phyloP scores from a whole-genome alignment of 2,888 invertebrate genomes.

The Balanococcus diminutus region DNA sequence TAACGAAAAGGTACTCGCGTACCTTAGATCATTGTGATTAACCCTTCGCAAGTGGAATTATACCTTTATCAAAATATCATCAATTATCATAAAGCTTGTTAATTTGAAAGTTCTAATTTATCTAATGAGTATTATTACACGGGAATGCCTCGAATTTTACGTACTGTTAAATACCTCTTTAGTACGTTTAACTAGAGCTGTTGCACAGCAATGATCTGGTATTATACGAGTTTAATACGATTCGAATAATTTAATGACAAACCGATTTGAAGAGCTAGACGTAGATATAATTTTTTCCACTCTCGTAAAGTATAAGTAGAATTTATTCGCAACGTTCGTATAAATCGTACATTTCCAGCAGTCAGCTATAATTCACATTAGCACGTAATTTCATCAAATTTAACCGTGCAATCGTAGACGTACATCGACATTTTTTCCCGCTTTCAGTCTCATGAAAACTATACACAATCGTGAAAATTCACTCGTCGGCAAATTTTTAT shows the following conservation, averaged over 20 bases:
- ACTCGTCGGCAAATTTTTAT: constrained; percentile 20
- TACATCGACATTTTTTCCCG: background rate
- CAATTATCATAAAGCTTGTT: constrained; percentile 20
- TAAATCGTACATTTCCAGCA: background rate
- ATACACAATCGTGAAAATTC: background rate
- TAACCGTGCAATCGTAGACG: background rate
- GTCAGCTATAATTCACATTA: background rate
- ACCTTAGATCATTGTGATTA: constrained; percentile 16
- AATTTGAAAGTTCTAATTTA: constrained; percentile 18
- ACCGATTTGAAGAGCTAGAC: no score
- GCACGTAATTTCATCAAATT: constrained; percentile 31
- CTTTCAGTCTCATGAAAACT: background rate
- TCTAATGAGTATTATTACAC: background rate
- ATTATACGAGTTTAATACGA: background rate
- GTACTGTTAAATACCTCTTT: background rate
- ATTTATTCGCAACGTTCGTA: background rate
- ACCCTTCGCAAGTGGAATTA: background rate
- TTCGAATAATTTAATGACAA: background rate
- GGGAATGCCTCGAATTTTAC: background rate
- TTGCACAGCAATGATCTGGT: background rate
- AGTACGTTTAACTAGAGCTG: background rate
- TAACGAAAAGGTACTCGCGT: background rate
- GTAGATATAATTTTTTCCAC: background rate
- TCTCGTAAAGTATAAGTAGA: background rate
- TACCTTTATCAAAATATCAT: background rate